phyloP scores from a whole-genome alignment of 2,797 vertebrate species.

The Sternotherus odoratus region DNA sequence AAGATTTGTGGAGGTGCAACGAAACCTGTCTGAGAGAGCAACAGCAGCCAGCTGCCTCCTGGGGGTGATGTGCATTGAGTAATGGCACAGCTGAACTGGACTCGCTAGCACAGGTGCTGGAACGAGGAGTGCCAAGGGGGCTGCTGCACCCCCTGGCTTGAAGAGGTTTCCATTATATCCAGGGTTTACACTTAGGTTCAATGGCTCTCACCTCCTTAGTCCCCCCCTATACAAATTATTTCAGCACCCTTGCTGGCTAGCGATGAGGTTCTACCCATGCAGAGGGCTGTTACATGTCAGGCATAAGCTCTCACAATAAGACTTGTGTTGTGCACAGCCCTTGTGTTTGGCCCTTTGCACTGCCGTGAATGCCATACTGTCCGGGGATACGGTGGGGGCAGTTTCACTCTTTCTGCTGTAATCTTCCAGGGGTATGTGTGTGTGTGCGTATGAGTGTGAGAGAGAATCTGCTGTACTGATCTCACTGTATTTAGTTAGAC shows the following conservation, averaged over 20 bases:
- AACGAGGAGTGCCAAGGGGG: too few species aligned
- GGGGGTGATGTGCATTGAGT: too few species aligned
- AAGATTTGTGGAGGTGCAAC: neutral
- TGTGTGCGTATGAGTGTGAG: too few species aligned
- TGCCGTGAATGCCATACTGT: fast-evolving
- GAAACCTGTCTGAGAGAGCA: fast-evolving
- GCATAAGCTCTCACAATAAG: neutral
- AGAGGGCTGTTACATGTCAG: neutral
- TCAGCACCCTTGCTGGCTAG: too few species aligned
- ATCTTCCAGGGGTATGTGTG: fast-evolving
- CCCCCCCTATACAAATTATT: too few species aligned
- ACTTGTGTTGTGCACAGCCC: neutral
- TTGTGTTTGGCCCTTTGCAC: neutral
- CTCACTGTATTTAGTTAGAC: fast-evolving
- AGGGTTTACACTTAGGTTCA: too few species aligned
- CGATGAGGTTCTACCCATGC: fast-evolving
- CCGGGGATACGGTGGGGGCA: fast-evolving
- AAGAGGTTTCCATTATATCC: too few species aligned
- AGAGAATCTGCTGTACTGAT: neutral
- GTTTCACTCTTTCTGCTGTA: fast-evolving
- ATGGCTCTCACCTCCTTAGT: too few species aligned
- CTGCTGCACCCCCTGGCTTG: too few species aligned
- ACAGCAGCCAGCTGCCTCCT: neutral
- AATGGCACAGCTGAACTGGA: neutral
- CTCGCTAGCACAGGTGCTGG: neutral